Base-by-base conservation (phyloP, 2,797 vertebrate species). In the Mormyrus hasselquistii region DNA sequence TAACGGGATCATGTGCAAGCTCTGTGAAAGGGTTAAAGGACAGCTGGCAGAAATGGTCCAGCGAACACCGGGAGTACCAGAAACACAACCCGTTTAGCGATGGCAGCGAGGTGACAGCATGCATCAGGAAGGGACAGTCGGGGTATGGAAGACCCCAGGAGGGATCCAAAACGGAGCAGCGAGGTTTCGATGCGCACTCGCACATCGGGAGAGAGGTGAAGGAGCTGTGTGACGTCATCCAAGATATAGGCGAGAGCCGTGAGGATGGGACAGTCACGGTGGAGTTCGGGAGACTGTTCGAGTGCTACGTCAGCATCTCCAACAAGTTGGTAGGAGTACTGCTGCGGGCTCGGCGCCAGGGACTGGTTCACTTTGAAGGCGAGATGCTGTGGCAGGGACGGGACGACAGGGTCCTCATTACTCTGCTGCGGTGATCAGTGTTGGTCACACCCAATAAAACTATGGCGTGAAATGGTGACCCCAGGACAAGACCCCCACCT, bases 331-430 rank as follows among this genome's bases (percentile, higher is more conserved):
- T 98, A 89, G 98, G 97, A 34, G 93, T 98, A 90, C 94, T 98
- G 90, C 92, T 98, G 44, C 94, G 97, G 84, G 98, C 97, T 6
- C 96, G 98, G 86, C 98, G 96, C 90, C 97, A 97, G 0, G 94
- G 95, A 14, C 95, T 97, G 91, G 94, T 98, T 87, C 93, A 94
- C 82, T 98, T 98, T 92, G 95, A 98, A 88, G 97, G 98, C 57
- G 98, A 98, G 94, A 98, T 98, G 97, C 94, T 98, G 89, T 98
- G 97, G 98, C 98, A 98, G 94, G 97, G 97, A 90, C 96, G 96
- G 93, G 97, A 98, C 92, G 95, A 98, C 91, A 91, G 92, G 0
- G 94, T 96, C 25, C 41, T 97, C 88, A 97, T 98, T 90, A 96
- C 95, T 89, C 93, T 98, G 91, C 88, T 97, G 82, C 90, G 95